phyloP scores from a whole-genome alignment of 1,140 invertebrate genomes.

The Argopecten irradians region DNA sequence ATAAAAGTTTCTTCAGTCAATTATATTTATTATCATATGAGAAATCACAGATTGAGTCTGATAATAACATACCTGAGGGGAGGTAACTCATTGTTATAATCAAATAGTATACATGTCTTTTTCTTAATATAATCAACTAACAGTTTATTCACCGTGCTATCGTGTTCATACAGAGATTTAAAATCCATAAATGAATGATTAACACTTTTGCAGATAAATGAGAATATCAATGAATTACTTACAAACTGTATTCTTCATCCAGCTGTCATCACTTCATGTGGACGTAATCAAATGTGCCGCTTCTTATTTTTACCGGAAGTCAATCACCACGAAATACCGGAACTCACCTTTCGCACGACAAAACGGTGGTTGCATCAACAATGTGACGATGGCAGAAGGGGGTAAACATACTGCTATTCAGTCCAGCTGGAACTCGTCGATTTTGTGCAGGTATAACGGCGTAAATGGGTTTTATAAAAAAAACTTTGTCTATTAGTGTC shows the following conservation, averaged over 20 bases:
- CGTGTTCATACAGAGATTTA: too few species aligned
- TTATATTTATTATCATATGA: too few species aligned
- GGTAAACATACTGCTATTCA: slow-evolving; percentile 10
- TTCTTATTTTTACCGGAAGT: neutral
- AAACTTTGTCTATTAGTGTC: neutral
- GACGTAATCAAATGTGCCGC: slow-evolving; percentile 12
- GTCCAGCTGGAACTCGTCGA: slow-evolving; percentile 31
- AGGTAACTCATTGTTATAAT: too few species aligned
- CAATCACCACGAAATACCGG: neutral
- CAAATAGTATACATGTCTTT: too few species aligned
- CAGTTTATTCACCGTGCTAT: too few species aligned
- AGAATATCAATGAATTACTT: neutral
- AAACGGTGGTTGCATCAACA: neutral
- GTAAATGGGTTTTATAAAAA: neutral
- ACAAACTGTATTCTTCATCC: neutral
- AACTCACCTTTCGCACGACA: neutral
- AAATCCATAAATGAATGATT: neutral
- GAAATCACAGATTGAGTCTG: too few species aligned
- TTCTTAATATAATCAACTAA: too few species aligned
- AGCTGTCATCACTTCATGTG: neutral
- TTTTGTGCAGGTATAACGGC: slow-evolving; percentile 29
- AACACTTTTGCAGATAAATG: neutral
- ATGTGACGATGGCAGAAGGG: slow-evolving; percentile 34
- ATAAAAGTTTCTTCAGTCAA: too few species aligned
- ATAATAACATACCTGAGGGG: too few species aligned